A percentile compares a stretch with the other conserved stretches of the same genome.
These are phyloP conservation scores for Falco punctatus DNA, from an alignment of 2,113 vertebrate genomes.

Conservation along the genomic window DNA sequence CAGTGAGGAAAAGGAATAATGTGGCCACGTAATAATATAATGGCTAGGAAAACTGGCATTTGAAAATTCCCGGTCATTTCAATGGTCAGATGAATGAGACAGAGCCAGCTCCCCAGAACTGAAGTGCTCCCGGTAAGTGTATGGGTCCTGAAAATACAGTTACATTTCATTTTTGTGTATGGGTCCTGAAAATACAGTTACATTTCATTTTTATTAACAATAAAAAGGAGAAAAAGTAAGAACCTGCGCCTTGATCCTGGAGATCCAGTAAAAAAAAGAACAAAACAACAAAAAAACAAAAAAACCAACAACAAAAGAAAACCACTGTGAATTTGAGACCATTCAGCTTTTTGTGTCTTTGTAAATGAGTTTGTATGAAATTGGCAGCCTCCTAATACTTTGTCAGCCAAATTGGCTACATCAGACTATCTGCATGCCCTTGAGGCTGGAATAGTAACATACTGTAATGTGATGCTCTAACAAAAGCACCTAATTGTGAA, in stretches of 20 bases:
- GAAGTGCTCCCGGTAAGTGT: not conserved
- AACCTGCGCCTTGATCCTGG: not conserved
- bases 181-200: not conserved
- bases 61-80: not conserved
- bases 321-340: not conserved
- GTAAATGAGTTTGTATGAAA: not conserved
- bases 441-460: conserved; percentile 8
- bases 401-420: conserved; percentile 27
- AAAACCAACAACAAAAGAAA: not conserved
- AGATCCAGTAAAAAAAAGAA: not conserved
- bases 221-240: not conserved
- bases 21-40: not conserved
- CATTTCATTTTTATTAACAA: not conserved
- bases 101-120: not conserved
- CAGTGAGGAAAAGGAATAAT: not conserved
- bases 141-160: not conserved
- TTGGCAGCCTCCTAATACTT: conserved; percentile 10
- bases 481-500: conserved; percentile 55
- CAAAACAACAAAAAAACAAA: not conserved
- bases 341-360: not conserved
- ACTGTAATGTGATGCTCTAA: conserved; percentile 24
- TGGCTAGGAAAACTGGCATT: not conserved
- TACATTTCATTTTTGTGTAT: not conserved
- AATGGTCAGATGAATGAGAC: not conserved
- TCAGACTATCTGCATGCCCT: not conserved